A percentile compares a stretch with the other conserved stretches of the same genome.
These are phyloP conservation scores for Moxostoma hubbsi DNA, from an alignment of 2,797 vertebrate species.

Conservation along the genomic window DNA sequence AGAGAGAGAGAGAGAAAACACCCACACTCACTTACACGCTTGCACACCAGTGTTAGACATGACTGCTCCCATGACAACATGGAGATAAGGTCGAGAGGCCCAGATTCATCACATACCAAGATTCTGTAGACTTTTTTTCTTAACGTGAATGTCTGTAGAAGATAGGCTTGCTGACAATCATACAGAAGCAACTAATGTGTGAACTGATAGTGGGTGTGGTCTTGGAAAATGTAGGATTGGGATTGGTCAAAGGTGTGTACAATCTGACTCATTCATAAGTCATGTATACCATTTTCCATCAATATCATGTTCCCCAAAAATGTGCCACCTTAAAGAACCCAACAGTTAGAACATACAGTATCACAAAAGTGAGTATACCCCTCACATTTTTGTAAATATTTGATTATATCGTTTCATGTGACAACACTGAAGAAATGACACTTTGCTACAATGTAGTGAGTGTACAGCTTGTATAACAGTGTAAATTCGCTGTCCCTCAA, in stretches of 20 bases:
- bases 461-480: too few relatives aligned
- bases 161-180: neutral
- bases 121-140: conserved; percentile 1
- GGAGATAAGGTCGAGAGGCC: neutral
- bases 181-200: too few relatives aligned
- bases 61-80: neutral
- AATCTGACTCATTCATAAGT: conserved; percentile 3
- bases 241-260: neutral
- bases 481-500: too few relatives aligned
- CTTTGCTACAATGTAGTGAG: too few relatives aligned
- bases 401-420: too few relatives aligned
- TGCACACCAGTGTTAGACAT: neutral
- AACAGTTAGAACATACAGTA: neutral
- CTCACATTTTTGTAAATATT: too few relatives aligned
- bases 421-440: too few relatives aligned
- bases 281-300: neutral
- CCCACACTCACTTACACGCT: neutral
- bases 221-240: neutral
- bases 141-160: neutral
- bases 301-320: neutral
- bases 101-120: neutral
- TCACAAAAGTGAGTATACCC: too few relatives aligned
- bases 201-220: neutral
- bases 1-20: neutral
- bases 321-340: neutral